A percentile compares a stretch with the other conserved stretches of the same genome.
phyloP scores from a whole-genome alignment of 2,888 invertebrate genomes.

The Drosophila paramelanica region DNA sequence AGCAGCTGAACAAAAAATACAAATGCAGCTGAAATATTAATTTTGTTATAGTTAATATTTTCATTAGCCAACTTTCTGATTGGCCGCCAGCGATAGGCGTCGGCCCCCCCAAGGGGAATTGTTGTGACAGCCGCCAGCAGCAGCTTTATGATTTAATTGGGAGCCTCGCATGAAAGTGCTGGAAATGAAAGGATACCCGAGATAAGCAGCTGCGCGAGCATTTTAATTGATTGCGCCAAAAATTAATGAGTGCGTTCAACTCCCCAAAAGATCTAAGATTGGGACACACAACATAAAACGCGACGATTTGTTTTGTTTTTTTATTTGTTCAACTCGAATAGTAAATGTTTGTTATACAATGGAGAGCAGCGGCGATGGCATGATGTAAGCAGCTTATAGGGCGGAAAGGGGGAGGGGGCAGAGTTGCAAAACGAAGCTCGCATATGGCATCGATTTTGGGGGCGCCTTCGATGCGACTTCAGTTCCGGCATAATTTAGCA shows the following conservation, averaged over 20 bases:
- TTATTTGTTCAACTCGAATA: slow-evolving; percentile 14
- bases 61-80: slow-evolving; percentile 75
- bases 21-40: slow-evolving; percentile 66
- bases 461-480: slow-evolving; percentile 46
- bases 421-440: slow-evolving; percentile 29
- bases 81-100: slow-evolving; percentile 44
- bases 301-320: neutral
- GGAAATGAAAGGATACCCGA: slow-evolving; percentile 66
- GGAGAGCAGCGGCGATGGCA: slow-evolving; percentile 16
- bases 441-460: slow-evolving; percentile 48
- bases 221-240: slow-evolving; percentile 45
- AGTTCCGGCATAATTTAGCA: slow-evolving; percentile 79
- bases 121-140: slow-evolving; percentile 54
- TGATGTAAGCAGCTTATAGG: slow-evolving; percentile 57
- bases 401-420: neutral
- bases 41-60: slow-evolving; percentile 77
- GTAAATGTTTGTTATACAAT: slow-evolving; percentile 57
- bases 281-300: slow-evolving; percentile 4
- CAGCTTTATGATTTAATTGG: slow-evolving; percentile 69
- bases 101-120: slow-evolving; percentile 21
- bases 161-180: slow-evolving; percentile 45
- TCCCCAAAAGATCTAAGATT: slow-evolving; percentile 21
- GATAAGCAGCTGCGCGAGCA: slow-evolving; percentile 32
- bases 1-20: slow-evolving; percentile 21
- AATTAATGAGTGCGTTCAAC: slow-evolving; percentile 51